Base-by-base conservation (phyloP, 2,888 invertebrate species). In the Amiota minor region DNA sequence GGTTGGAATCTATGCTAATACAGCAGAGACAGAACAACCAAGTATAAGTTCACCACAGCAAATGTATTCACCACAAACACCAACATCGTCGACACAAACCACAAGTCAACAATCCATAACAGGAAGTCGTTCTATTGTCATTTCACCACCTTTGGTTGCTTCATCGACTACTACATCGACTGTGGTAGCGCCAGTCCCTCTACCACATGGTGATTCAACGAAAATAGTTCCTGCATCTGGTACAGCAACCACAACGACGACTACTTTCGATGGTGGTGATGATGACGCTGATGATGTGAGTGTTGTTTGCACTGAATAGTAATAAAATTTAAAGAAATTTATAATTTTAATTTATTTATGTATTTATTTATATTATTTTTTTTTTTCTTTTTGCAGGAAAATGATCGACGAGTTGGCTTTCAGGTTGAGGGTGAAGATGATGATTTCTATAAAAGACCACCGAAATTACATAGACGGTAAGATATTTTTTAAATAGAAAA, bases 261-360 rank as follows among this genome's bases (percentile, higher is more conserved):
- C 71, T n/a, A 67, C 70, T 10, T 72, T 56, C 8, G 45, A 64
- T n/a, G 68, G 76, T 14, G 92, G 92, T 46, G 92, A 92, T 79
- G 93, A 93, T 80, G 93, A 94, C 77, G 92, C 92, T 81, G 90
- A 93, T 78, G 92, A 93, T 90, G 93, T 93, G 90, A 90, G 91
- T 90, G 1, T 20, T 16, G 14, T 20, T 0, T 16, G 69, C n/a
- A n/a, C n/a, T n/a, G n/a, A n/a, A n/a, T n/a, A n/a, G n/a, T n/a
- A n/a, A n/a, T n/a, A n/a, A n/a, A n/a, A n/a, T n/a, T n/a, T n/a
- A n/a, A n/a, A n/a, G n/a, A n/a, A n/a, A n/a, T n/a, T n/a, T n/a
- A n/a, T n/a, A n/a, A n/a, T 12, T 71, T 76, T 49, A 16, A 1
- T 16, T 23, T n/a, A n/a, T n/a, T 1, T 12, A 45, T 35, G 47